phyloP scores from a whole-genome alignment of 2,113 vertebrate genomes.

The Prunella himalayana region DNA sequence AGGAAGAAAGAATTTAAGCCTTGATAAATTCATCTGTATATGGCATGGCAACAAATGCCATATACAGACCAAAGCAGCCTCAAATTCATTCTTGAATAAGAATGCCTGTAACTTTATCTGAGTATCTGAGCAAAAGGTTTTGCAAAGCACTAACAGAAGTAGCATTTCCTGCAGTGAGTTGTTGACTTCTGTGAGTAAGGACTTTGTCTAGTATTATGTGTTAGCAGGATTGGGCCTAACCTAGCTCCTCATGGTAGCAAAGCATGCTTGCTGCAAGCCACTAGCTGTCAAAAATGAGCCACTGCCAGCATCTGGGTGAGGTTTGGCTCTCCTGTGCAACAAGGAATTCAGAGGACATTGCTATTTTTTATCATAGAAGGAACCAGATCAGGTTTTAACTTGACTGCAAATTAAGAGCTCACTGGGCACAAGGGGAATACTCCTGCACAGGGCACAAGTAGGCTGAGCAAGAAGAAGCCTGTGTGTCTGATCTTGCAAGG shows the following conservation, averaged over 20 bases:
- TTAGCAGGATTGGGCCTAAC: neutral
- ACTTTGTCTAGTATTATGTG: neutral
- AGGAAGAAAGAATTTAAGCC: neutral
- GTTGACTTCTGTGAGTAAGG: neutral
- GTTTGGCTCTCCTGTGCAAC: neutral
- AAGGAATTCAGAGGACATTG: neutral
- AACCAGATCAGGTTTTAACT: conserved; percentile 20
- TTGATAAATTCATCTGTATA: neutral
- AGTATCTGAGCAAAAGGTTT: neutral
- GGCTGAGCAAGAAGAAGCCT: conserved; percentile 1
- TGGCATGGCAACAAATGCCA: neutral
- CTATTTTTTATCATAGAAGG: neutral
- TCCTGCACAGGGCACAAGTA: conserved; percentile 1
- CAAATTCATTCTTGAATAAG: neutral
- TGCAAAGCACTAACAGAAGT: neutral
- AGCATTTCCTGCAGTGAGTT: neutral
- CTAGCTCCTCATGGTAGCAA: neutral
- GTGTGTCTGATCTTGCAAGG: conserved; percentile 52
- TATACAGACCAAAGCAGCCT: neutral
- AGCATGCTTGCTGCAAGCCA: neutral
- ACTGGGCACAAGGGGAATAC: neutral
- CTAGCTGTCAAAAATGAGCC: conserved; percentile 16
- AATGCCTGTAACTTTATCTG: neutral
- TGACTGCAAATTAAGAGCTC: conserved; percentile 7
- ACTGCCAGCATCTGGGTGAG: conserved; percentile 34